Percentiles rank a stretch among this genome's conserved stretches.
These are phyloP conservation scores for Drosophila formosana DNA, from an alignment of 2,888 invertebrate genomes.

Conservation along the genomic window DNA sequence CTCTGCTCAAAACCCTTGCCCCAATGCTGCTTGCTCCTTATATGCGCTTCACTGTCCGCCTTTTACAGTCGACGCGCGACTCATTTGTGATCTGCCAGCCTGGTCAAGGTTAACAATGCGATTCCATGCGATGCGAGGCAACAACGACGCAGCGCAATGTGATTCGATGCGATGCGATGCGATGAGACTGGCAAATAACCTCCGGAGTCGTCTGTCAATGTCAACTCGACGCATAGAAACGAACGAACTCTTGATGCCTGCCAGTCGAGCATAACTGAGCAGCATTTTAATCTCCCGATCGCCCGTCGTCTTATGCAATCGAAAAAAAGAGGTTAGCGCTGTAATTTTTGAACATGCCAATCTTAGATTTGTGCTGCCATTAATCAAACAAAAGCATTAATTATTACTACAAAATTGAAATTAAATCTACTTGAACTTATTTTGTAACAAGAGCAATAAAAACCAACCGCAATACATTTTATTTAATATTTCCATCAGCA, in stretches of 20 bases:
- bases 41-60: constrained; percentile 46
- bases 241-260: constrained; percentile 40
- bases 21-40: constrained; percentile 50
- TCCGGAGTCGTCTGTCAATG: constrained; percentile 66
- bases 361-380: background rate
- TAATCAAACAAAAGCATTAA: background rate
- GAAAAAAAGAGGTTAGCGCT: constrained; percentile 4
- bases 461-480: too few species aligned
- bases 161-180: constrained; percentile 30
- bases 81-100: constrained; percentile 53
- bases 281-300: constrained; percentile 52
- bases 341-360: constrained; percentile 11
- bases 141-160: constrained; percentile 30
- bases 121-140: constrained; percentile 38
- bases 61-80: constrained; percentile 51
- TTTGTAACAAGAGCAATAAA: too few species aligned
- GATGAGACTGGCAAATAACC: constrained; percentile 52
- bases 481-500: too few species aligned
- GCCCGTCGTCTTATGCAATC: constrained; percentile 26
- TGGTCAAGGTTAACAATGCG: constrained; percentile 68
- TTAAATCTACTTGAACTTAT: background rate
- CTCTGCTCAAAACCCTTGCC: constrained; percentile 40
- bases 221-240: constrained; percentile 48
- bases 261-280: constrained; percentile 53
- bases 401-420: background rate